These are phyloP conservation scores for Myotis myotis DNA, from an alignment of 2,797 vertebrate genomes.

Conservation along the genomic window DNA sequence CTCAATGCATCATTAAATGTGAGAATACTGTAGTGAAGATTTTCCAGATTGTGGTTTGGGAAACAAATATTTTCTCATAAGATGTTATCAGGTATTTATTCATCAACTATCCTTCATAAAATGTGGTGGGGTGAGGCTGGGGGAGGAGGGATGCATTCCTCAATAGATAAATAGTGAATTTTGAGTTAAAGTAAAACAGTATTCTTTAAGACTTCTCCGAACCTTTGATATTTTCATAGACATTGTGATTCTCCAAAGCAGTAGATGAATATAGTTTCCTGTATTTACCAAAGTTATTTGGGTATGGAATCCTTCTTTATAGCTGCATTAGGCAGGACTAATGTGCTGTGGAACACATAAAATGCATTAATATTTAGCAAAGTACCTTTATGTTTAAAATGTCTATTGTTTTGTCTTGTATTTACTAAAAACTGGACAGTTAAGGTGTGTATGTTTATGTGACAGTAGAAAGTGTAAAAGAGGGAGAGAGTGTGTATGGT, in stretches of 20 bases:
- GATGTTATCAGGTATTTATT: not conserved
- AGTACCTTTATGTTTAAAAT: conserved; percentile 3
- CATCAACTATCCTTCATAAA: not conserved
- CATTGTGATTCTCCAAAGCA: not conserved
- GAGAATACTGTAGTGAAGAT: not conserved
- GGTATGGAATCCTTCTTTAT: not conserved
- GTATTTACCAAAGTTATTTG: not conserved
- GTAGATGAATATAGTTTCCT: not conserved
- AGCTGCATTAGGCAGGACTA: not conserved
- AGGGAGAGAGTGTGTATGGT: not conserved
- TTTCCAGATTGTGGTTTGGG: not conserved
- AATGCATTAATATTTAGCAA: conserved; percentile 7
- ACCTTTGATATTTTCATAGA: conserved; percentile 7
- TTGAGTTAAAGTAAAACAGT: not conserved
- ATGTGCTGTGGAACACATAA: not conserved
- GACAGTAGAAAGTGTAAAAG: not conserved
- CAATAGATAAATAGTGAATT: not conserved
- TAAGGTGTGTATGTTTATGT: not conserved
- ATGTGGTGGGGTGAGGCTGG: not conserved
- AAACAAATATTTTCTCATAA: not conserved
- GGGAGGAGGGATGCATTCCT: not conserved
- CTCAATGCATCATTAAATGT: not conserved
- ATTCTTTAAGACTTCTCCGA: not conserved
- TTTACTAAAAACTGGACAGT: not conserved
- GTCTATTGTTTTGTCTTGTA: not conserved